A percentile compares a stretch with the other conserved stretches of the same genome.
phyloP scores from a whole-genome alignment of 2,888 invertebrate species.

The Spisula subtruncata region DNA sequence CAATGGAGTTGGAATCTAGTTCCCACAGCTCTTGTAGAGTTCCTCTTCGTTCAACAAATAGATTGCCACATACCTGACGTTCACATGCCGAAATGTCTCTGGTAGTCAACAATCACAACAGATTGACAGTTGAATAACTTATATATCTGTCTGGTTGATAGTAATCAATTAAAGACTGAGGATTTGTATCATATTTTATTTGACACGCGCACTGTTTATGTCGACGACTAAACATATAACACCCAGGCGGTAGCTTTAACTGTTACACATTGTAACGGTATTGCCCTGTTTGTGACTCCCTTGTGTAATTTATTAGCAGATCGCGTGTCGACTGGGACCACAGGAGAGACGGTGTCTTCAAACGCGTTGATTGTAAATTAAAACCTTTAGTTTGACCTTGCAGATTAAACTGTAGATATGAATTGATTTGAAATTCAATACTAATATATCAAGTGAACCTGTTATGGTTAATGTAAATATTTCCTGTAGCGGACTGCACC shows the following conservation, averaged over 20 bases:
- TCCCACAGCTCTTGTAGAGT: neutral
- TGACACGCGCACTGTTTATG: slow-evolving; percentile 12
- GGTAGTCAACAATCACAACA: neutral
- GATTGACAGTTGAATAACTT: slow-evolving; percentile 18
- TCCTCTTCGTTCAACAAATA: neutral
- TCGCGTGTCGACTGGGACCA: slow-evolving; percentile 38
- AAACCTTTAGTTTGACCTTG: slow-evolving; percentile 23
- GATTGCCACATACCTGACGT: neutral
- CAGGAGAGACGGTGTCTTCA: slow-evolving; percentile 38
- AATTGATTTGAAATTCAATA: neutral
- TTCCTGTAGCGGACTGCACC: neutral
- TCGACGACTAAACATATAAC: neutral
- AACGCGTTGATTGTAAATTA: slow-evolving; percentile 30
- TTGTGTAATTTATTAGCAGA: slow-evolving; percentile 28
- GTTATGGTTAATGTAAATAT: neutral
- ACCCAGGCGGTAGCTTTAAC: slow-evolving; percentile 31
- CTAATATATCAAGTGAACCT: neutral
- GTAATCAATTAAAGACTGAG: neutral
- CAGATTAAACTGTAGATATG: neutral
- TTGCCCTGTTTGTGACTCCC: slow-evolving; percentile 29
- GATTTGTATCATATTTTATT: neutral
- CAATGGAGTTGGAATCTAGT: neutral
- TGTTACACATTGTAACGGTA: slow-evolving; percentile 28
- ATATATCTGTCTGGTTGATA: slow-evolving; percentile 2
- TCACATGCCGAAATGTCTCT: slow-evolving; percentile 4